These are phyloP conservation scores for Alcedo quadribrachys DNA, from an alignment of 2,797 vertebrate genomes.

Conservation along the genomic window DNA sequence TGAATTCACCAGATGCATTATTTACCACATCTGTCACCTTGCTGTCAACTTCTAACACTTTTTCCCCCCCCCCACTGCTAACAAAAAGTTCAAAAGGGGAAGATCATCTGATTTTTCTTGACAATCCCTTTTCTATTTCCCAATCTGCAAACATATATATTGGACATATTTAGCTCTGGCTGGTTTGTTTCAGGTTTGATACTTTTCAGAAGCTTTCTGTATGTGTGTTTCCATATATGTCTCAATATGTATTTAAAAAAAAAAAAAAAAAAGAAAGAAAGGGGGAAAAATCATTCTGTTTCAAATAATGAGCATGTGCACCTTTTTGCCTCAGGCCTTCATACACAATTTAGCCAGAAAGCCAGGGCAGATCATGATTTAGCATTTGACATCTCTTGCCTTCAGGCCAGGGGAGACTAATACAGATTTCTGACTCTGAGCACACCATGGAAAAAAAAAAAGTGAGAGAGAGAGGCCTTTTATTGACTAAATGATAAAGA, in stretches of 20 bases:
- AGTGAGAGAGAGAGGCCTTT: constrained; percentile 94
- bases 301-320: constrained; percentile 99
- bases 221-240: constrained; percentile 76
- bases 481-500: constrained; percentile 99
- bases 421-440: constrained; percentile 99
- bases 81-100: constrained; percentile 71
- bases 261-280: constrained; percentile 42
- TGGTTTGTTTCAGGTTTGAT: constrained; percentile 52
- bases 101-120: constrained; percentile 43
- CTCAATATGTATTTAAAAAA: constrained; percentile 75
- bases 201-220: constrained; percentile 66
- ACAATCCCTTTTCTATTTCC: constrained; percentile 34
- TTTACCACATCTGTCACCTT: constrained; percentile 57
- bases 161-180: constrained; percentile 31
- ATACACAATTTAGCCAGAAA: constrained; percentile 99
- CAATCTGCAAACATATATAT: constrained; percentile 52
- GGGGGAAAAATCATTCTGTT: constrained; percentile 84
- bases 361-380: constrained; percentile 99
- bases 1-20: constrained; percentile 52
- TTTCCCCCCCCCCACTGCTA: neutral
- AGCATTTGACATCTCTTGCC: constrained; percentile 99
- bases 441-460: constrained; percentile 78
- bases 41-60: constrained; percentile 39
- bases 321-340: constrained; percentile 98
- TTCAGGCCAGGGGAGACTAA: constrained; percentile 95